Evolutionary conservation across 2,797 vertebrate genomes (phyloP), one percentile per base, ranked within the genome.

Genomic region (Peromyscus eremicus): DNA sequence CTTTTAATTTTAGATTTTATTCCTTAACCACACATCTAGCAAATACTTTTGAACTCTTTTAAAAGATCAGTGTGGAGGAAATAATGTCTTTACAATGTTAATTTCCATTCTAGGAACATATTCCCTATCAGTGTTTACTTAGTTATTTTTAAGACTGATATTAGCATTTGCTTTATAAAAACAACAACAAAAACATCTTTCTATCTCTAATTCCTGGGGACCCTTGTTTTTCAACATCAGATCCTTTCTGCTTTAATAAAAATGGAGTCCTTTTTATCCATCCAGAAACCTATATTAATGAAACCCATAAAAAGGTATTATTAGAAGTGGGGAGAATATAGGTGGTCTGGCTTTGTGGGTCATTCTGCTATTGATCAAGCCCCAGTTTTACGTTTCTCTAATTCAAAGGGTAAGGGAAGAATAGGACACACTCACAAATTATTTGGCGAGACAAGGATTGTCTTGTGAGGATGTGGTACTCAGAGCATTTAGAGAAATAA

Each of bases 41-140:
- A 97, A 96, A 93, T 29, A 91, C 75, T 76, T 49, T 57, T 95
- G 89, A 91, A 94, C 75, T 80, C 49, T 87, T 86, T 94, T 81
- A 83, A 80, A 94, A 96, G 32, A 76, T 76, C 76, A 88, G 3
- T 52, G 25, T 83, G 49, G 23, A 64, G 79, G 23, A 66, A 87
- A 5, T 49, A 52, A 64, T 5, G 12, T 68, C n/a, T 89, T 89
- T 70, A 70, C 2, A 57, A 79, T 23, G n/a, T 90, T 83, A 95
- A 93, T 52, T 87, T 95, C 25, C 32, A 89, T 55, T 94, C 55
- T 37, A 64, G 57, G 57, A 52, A 73, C 3, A 13, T 40, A 37
- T 76, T 71, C 23, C 14, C 84, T 27, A 29, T 3, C 21, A 84
- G 49, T 2, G 19, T 92, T 85, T 91, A 91, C 81, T 85, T 60